Percentiles rank a stretch among this genome's conserved stretches.
These are phyloP conservation scores for Xiphophorus hellerii DNA, from an alignment of 2,113 vertebrate genomes.

Conservation along the genomic window DNA sequence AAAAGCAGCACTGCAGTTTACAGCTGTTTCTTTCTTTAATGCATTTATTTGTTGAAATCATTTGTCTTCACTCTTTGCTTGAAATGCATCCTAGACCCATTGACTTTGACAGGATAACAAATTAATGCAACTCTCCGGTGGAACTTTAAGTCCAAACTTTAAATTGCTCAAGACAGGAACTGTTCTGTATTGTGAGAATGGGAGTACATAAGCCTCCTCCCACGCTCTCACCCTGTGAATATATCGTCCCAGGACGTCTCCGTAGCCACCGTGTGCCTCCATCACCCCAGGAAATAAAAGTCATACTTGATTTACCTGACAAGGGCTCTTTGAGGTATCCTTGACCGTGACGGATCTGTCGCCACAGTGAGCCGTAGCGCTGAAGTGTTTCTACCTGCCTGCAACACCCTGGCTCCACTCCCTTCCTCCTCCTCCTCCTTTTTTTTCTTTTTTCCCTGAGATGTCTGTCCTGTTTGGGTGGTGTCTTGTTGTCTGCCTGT, in stretches of 20 bases:
- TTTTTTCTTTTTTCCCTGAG: constrained; percentile 2
- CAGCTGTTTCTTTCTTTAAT: neutral
- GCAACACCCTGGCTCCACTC: constrained; percentile 16
- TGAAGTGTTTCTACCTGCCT: constrained; percentile 51
- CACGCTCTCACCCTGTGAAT: constrained; percentile 20
- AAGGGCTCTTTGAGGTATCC: constrained; percentile 70
- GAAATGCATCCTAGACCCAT: neutral
- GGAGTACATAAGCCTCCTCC: constrained; percentile 12
- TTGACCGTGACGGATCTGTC: constrained; percentile 57
- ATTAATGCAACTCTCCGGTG: neutral
- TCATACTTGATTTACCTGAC: constrained; percentile 79
- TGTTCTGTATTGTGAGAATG: neutral
- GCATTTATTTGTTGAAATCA: neutral
- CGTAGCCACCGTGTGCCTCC: constrained; percentile 44
- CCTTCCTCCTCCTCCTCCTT: neutral
- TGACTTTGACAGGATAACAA: neutral
- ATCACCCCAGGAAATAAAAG: constrained; percentile 77
- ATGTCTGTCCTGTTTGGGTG: constrained; percentile 57
- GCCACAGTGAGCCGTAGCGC: constrained; percentile 29
- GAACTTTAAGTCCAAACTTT: neutral
- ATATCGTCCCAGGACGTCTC: constrained; percentile 53
- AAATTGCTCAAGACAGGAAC: neutral
- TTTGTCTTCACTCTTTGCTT: neutral
- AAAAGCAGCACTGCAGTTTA: neutral
- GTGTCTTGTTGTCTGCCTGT: constrained; percentile 66